Conservation (phyloP, 2,888 invertebrate genomes). For the Listrodromus nycthemerus region DNA sequence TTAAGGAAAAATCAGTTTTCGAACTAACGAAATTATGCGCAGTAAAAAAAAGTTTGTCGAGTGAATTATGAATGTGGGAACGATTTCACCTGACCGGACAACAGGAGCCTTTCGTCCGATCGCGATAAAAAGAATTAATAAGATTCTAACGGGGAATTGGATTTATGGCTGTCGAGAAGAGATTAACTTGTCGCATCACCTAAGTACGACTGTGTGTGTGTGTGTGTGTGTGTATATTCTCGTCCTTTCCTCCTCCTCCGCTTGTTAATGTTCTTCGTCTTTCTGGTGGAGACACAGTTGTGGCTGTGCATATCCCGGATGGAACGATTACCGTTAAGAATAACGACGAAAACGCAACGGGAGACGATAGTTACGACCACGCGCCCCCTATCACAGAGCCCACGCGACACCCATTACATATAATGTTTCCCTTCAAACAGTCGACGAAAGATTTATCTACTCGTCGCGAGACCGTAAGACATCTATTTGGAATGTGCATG, state of each 20-base stretch:
- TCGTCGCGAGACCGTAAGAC: neutral
- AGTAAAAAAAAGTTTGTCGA: neutral
- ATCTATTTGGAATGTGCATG: neutral
- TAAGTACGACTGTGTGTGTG: neutral
- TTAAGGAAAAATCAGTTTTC: neutral
- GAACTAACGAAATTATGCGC: neutral
- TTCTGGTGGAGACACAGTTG: constrained; percentile 58
- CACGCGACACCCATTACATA: constrained; percentile 79
- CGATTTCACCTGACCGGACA: constrained; percentile 5
- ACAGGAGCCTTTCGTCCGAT: neutral
- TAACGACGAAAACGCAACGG: constrained; percentile 64
- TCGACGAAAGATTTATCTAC: constrained; percentile 43
- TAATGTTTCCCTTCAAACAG: constrained; percentile 75
- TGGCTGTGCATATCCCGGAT: constrained; percentile 76
- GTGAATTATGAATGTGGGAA: constrained; percentile 10
- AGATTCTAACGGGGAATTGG: constrained; percentile 60
- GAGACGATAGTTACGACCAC: constrained; percentile 74
- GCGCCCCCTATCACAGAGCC: constrained; percentile 78
- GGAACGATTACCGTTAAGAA: constrained; percentile 77
- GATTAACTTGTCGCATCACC: constrained; percentile 39
- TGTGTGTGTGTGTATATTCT: neutral
- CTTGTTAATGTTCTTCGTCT: constrained; percentile 59
- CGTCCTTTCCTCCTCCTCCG: constrained; percentile 13
- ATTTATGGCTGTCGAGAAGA: constrained; percentile 55
- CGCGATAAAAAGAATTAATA: constrained; percentile 26